phyloP scores from a whole-genome alignment of 1,140 invertebrate genomes.

The Drosophila virilis region DNA sequence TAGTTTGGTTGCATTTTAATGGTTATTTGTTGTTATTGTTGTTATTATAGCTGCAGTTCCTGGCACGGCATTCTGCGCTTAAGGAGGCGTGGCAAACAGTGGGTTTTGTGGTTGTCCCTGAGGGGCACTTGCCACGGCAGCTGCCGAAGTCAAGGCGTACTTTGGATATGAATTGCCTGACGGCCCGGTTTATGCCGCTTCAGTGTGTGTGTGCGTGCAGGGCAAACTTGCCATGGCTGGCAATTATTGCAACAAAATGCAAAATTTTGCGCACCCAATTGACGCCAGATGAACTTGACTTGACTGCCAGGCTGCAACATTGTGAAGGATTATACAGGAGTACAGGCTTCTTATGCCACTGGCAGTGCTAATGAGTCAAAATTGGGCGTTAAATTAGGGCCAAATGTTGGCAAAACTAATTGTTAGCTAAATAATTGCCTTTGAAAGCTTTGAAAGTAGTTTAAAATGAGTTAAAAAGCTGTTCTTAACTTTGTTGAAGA shows the following conservation, averaged over 20 bases:
- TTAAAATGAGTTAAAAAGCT: background rate
- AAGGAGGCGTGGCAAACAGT: conserved; percentile 26
- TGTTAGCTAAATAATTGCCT: background rate
- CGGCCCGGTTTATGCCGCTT: conserved; percentile 2
- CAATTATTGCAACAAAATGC: conserved; percentile 24
- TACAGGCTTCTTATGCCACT: background rate
- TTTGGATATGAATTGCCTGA: conserved; percentile 16
- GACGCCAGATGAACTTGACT: conserved; percentile 15
- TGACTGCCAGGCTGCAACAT: background rate
- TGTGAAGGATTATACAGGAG: conserved; percentile 1
- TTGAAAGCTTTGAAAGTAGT: background rate
- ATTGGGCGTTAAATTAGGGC: background rate
- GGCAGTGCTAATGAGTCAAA: conserved; percentile 11
- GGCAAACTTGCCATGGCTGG: conserved; percentile 9
- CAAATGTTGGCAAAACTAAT: background rate
- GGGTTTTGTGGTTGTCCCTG: too few relatives aligned
- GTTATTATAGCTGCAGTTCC: conserved; percentile 16
- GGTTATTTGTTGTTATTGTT: conserved; percentile 48
- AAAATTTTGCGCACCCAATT: conserved; percentile 25
- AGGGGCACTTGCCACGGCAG: conserved; percentile 5
- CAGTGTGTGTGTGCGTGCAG: background rate
- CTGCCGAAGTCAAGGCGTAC: conserved; percentile 8
- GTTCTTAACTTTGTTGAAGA: background rate
- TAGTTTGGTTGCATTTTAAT: conserved; percentile 56
- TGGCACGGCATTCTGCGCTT: conserved; percentile 66